Conservation (phyloP, 2,888 invertebrate genomes). For the Eugnorisma glareosa region DNA sequence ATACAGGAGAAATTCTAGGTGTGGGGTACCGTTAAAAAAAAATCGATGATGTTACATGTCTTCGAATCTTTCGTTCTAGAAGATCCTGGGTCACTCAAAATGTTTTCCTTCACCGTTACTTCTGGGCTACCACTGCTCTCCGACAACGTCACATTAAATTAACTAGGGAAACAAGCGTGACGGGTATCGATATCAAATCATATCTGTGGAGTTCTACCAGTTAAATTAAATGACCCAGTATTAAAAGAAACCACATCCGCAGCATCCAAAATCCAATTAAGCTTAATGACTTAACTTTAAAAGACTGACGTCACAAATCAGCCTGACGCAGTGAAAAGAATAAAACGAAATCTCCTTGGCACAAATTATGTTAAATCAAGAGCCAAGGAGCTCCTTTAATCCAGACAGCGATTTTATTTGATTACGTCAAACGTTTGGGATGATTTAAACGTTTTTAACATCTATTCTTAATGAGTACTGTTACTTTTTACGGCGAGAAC, state of each 20-base stretch:
- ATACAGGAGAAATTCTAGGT: no score
- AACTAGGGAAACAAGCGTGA: background rate
- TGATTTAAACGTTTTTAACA: conserved; percentile 74
- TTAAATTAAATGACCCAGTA: background rate
- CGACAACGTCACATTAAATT: background rate
- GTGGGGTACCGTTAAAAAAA: no score
- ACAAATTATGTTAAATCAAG: conserved; percentile 80
- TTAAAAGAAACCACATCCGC: conserved; percentile 56
- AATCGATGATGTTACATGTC: background rate
- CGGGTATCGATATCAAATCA: background rate
- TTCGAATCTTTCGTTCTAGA: background rate
- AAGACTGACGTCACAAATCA: conserved; percentile 74
- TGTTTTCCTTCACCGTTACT: background rate
- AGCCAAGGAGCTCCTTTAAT: conserved; percentile 74
- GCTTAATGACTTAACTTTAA: conserved; percentile 80
- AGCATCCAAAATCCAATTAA: conserved; percentile 74
- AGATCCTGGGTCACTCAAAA: background rate
- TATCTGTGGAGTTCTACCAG: background rate
- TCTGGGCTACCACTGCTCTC: background rate
- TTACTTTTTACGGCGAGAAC: conserved; percentile 56
- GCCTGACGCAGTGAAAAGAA: conserved; percentile 71
- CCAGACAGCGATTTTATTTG: conserved; percentile 80
- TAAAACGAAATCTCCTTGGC: conserved; percentile 74
- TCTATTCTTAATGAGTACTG: conserved; percentile 65
- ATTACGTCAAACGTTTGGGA: conserved; percentile 76